Evolutionary conservation across 2,888 invertebrate genomes (phyloP).

Genomic region (Chrysomela aeneicollis): DNA sequence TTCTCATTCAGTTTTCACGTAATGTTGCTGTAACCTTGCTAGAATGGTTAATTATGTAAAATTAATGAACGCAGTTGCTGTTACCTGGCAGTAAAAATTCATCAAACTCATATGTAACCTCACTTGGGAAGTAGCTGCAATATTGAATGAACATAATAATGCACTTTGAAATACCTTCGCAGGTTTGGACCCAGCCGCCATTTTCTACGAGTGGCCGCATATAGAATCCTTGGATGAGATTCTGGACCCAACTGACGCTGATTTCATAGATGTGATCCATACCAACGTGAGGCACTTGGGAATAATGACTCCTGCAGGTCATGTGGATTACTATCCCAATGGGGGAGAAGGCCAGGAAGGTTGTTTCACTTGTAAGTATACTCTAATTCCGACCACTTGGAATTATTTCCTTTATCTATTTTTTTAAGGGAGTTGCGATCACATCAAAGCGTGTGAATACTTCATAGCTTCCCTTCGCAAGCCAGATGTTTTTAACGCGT

Average conservation of each 20-base stretch:
- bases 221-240: conserved; percentile 55
- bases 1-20: no score
- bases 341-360: conserved; percentile 68
- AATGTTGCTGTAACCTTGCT: no score
- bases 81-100: no score
- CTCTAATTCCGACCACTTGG: no score
- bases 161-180: no score
- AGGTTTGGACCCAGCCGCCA: conserved; percentile 66
- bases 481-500: conserved; percentile 53
- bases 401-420: conserved; percentile 2
- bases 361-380: conserved; percentile 58
- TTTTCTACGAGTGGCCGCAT: conserved; percentile 60
- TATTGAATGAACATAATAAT: no score
- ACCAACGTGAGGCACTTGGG: conserved; percentile 64
- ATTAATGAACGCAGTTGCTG: no score
- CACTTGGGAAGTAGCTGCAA: no score
- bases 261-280: conserved; percentile 66
- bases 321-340: conserved; percentile 70
- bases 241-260: conserved; percentile 62
- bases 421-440: conserved; percentile 54
- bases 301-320: conserved; percentile 59
- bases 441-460: conserved; percentile 53
- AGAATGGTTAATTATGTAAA: no score
- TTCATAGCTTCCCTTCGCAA: conserved; percentile 55
- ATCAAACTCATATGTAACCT: no score